These are phyloP conservation scores for Teleogryllus oceanicus DNA, from an alignment of 2,888 invertebrate genomes.

Conservation along the genomic window DNA sequence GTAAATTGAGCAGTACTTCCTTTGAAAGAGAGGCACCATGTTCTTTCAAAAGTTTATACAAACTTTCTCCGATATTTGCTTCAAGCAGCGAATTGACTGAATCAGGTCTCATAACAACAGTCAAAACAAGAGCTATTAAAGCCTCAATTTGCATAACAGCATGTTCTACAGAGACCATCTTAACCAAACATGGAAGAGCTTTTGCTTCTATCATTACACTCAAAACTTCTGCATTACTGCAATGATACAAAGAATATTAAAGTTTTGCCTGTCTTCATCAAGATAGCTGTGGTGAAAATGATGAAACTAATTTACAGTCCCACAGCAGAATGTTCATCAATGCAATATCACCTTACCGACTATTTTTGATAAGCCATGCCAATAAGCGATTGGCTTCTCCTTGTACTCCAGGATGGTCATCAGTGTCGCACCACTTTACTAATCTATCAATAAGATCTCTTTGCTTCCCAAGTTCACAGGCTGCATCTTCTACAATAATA, in stretches of 20 bases:
- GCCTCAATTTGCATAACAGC: slow-evolving; percentile 86
- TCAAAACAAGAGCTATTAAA: slow-evolving; percentile 65
- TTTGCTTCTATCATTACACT: slow-evolving; percentile 55
- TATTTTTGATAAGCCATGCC: slow-evolving; percentile 74
- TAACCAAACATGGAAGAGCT: slow-evolving; percentile 69
- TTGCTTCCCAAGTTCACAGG: slow-evolving; percentile 61
- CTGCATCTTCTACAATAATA: slow-evolving; percentile 61
- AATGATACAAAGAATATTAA: too few relatives aligned
- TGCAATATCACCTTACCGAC: slow-evolving; percentile 45
- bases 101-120: slow-evolving; percentile 47
- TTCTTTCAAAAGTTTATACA: slow-evolving; percentile 50
- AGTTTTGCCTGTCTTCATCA: too few relatives aligned
- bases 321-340: not conserved
- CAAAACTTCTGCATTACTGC: slow-evolving; percentile 49
- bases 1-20: slow-evolving; percentile 40
- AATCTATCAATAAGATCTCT: slow-evolving; percentile 62
- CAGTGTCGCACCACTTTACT: slow-evolving; percentile 72
- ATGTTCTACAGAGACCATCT: slow-evolving; percentile 80
- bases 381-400: slow-evolving; percentile 76
- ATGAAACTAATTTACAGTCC: not conserved
- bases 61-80: slow-evolving; percentile 54
- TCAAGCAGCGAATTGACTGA: slow-evolving; percentile 46
- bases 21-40: slow-evolving; percentile 26
- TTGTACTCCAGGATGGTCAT: slow-evolving; percentile 78
- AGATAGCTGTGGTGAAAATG: too few relatives aligned